phyloP scores from a whole-genome alignment of 1,140 invertebrate genomes.

The Macrotrachela quadricornifera region DNA sequence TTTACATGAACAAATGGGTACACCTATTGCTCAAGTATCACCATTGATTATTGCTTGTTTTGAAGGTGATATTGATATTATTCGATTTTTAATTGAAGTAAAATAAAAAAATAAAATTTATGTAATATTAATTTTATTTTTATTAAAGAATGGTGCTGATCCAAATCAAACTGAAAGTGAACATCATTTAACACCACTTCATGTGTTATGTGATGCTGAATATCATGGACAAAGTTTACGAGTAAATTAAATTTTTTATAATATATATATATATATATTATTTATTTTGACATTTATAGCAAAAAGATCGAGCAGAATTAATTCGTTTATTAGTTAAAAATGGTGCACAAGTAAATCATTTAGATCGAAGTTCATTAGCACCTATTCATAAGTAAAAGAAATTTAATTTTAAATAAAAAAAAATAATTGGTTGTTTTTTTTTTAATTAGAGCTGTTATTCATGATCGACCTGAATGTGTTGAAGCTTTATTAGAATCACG shows the following conservation, averaged over 20 bases:
- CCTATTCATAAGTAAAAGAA: slow-evolving; percentile 4
- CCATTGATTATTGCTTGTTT: slow-evolving; percentile 9
- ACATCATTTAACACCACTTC: slow-evolving; percentile 8
- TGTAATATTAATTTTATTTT: neutral
- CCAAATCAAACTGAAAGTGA: slow-evolving; percentile 7
- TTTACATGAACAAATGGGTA: slow-evolving; percentile 5
- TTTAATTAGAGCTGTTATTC: slow-evolving; percentile 3
- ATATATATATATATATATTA: too few species aligned
- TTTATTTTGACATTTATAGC: neutral
- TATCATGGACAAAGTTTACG: slow-evolving; percentile 8
- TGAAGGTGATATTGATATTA: slow-evolving; percentile 9
- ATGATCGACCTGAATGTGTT: slow-evolving; percentile 9
- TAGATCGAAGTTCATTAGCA: slow-evolving; percentile 7
- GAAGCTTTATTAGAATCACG: slow-evolving; percentile 5
- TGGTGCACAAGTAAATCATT: slow-evolving; percentile 8
- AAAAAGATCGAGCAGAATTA: slow-evolving; percentile 7
- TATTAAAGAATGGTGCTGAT: slow-evolving; percentile 3
- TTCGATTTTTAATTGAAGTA: slow-evolving; percentile 1
- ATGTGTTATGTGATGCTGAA: slow-evolving; percentile 9
- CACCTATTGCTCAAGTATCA: slow-evolving; percentile 8
- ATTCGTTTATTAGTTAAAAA: slow-evolving; percentile 1
- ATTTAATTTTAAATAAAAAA: neutral
- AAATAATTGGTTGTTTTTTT: neutral
- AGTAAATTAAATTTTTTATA: neutral
- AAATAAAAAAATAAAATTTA: too few species aligned